Evolutionary conservation across 2,113 vertebrate species (phyloP), one percentile per base, ranked within the genome.

Genomic region (Sciurus niger): DNA sequence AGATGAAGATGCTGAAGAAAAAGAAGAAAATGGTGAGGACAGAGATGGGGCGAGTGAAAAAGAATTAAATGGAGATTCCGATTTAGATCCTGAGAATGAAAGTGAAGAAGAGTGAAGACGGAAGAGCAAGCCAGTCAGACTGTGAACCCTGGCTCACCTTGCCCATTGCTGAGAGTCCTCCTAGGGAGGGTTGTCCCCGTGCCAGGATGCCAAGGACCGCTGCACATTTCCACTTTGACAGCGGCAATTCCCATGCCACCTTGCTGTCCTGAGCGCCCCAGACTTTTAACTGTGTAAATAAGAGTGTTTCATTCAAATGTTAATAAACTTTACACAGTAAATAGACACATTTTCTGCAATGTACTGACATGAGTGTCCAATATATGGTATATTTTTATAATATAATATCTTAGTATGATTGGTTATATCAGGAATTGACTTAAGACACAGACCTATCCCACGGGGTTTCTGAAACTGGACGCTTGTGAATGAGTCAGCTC

Each of bases 1-100:
- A 34, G 94, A 96, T 9, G 98, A 98, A 0, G 98, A 98, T 2
- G 96, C 97, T 18, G 97, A 98, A 55, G 98, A 68, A 37, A 96
- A 94, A 34, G 98, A 98, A 60, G 98, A 99, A 1, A 98, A 98
- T 18, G 96, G 92, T 17, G 98, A 98, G 96, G 99, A 99, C 37
- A 98, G 98, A 97, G 98, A 99, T 5, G 98, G 96, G 98, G 98
- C 98, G 93, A 98, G 98, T 95, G 99, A 99, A 96, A 99, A 99
- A 96, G 99, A 99, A 98, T 98, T 99, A 4, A 99, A 99, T 48
- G 99, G 99, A 24, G 99, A 99, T 96, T 99, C 99, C 65, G 99
- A 99, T 96, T 98, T 99, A 98, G 99, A 99, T 83, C 99, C 99
- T 30, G 99, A 98, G 84, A 99, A 99, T 6, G 99, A 99, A 98